Evolutionary conservation across 2,888 invertebrate species (phyloP), one percentile per base, ranked within the genome.

Genomic region (Xylota sylvarum): DNA sequence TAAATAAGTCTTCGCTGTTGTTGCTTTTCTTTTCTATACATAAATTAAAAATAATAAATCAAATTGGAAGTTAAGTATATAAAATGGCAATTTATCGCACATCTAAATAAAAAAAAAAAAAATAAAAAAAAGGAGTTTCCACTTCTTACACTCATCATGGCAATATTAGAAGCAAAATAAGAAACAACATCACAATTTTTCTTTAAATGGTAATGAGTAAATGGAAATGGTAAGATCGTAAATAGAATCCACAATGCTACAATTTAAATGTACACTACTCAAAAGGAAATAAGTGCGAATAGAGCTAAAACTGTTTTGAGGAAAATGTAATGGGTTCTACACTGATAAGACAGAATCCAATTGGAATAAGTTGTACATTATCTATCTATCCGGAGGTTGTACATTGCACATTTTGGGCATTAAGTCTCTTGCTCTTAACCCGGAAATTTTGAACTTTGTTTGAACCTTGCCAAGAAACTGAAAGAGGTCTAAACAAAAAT

Each of bases 1-100:
- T 81, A 85, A 81, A 85, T 81, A 85, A 85, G 85, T 85, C 85
- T 85, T 80, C 27, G 40, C 69, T 62, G 55, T 60, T 17, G 35
- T 77, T 37, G 37, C 52, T 50, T 67, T 58, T 60, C 9, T n/a
- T 48, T 55, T 35, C 30, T 76, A 19, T 30, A 37, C n/a, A 50
- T 60, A 14, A 64, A 48, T 40, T 48, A 56, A 35, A 35, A 19
- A 35, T 32, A 62, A 40, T 62, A 56, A 50, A 69, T 46, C 7
- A 37, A 56, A 58, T 56, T 77, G 64, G 64, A 77, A 72, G 64
- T 64, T 43, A 43, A 43, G 14, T 27, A 40, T 56, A 32, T 62
- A 70, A 78, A 79, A 84, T 84, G 84, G 84, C 84, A 84, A 79
- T 79, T 43, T 17, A 62, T 55, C 37, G 69, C 78, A 52, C 48